Conservation (phyloP, 2,888 invertebrate species). For the Synergus umbraculus region DNA sequence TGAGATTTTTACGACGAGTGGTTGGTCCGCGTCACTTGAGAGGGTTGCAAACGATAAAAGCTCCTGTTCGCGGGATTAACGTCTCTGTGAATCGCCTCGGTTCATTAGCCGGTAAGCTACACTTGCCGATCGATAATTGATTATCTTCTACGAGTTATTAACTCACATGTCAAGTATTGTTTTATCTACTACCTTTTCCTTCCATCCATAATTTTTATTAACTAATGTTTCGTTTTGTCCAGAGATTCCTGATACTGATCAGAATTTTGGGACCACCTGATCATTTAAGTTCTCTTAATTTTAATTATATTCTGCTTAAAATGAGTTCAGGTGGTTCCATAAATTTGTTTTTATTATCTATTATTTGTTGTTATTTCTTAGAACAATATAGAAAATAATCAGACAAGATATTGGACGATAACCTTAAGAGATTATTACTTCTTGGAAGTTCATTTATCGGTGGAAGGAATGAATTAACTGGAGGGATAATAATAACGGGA, state of each 20-base stretch:
- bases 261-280: too few species aligned
- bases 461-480: conserved; percentile 49
- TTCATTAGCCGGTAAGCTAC: conserved; percentile 62
- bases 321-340: too few species aligned
- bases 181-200: neutral
- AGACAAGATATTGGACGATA: neutral
- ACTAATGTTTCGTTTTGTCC: neutral
- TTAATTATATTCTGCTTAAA: too few species aligned
- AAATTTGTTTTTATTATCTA: too few species aligned
- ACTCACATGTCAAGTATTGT: neutral
- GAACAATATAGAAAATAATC: neutral
- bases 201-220: neutral
- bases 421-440: neutral
- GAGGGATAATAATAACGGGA: conserved; percentile 58
- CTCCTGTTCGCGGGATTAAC: conserved; percentile 72
- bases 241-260: neutral
- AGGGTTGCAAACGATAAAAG: conserved; percentile 71
- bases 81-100: conserved; percentile 57
- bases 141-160: conserved; percentile 22
- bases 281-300: too few species aligned
- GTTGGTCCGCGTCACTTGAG: conserved; percentile 65
- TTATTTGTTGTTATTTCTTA: too few species aligned
- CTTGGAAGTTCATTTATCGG: neutral
- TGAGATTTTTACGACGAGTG: conserved; percentile 69
- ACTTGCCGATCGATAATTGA: conserved; percentile 51